Percentiles rank a stretch among this genome's conserved stretches.
phyloP scores from a whole-genome alignment of 2,888 invertebrate genomes.

The Scaptomyza flava region DNA sequence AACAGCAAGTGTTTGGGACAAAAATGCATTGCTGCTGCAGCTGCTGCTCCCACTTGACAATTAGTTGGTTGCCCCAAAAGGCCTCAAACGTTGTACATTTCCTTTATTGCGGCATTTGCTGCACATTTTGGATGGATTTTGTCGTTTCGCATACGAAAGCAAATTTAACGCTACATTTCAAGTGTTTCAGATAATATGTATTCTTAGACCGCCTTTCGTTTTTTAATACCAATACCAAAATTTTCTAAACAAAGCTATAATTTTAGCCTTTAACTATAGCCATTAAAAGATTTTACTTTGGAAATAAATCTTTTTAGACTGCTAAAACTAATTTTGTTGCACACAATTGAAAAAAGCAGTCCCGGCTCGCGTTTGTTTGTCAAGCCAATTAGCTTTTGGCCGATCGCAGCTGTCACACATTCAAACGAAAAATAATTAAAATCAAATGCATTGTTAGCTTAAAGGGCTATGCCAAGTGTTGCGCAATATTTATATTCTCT shows the following conservation, averaged over 20 bases:
- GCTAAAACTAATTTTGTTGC: too few species aligned
- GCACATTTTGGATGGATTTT: conserved; percentile 11
- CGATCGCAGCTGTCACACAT: conserved; percentile 33
- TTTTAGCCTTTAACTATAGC: too few species aligned
- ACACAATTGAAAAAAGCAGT: conserved; percentile 19
- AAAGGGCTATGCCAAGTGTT: conserved; percentile 5
- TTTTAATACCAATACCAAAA: too few species aligned
- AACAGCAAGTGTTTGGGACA: neutral
- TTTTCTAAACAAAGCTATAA: too few species aligned
- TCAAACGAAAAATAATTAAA: conserved; percentile 26
- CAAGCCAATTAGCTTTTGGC: conserved; percentile 41
- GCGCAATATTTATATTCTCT: conserved; percentile 2
- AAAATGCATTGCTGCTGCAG: conserved; percentile 3
- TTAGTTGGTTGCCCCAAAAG: conserved; percentile 29
- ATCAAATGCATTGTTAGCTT: conserved; percentile 32
- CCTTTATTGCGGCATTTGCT: neutral
- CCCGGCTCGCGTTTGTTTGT: conserved; percentile 38
- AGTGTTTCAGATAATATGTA: neutral
- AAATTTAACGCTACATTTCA: neutral
- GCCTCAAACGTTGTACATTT: neutral
- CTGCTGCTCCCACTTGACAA: conserved; percentile 9
- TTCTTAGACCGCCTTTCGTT: too few species aligned
- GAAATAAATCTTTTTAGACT: too few species aligned
- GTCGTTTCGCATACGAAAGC: neutral
- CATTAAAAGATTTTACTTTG: too few species aligned